These are phyloP conservation scores for Nylanderia fulva DNA, from an alignment of 1,140 invertebrate species.

Conservation along the genomic window DNA sequence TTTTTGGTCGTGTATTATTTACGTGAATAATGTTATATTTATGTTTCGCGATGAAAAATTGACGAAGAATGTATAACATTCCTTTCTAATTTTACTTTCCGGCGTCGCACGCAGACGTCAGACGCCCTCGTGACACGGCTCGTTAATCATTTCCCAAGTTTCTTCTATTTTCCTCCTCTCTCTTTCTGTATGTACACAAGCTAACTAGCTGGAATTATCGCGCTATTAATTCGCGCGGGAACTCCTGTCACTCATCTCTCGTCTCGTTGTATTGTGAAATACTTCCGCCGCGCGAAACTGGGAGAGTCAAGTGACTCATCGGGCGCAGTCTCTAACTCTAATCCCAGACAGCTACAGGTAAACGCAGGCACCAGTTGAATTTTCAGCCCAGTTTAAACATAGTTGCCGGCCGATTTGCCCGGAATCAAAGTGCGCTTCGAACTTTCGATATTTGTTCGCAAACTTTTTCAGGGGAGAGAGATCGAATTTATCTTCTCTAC, in stretches of 20 bases:
- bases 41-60: constrained; percentile 7
- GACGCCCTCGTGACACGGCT: constrained; percentile 7
- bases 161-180: constrained; percentile 42
- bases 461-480: constrained; percentile 43
- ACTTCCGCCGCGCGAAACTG: constrained; percentile 9
- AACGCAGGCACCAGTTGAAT: constrained; percentile 53
- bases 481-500: constrained; percentile 50
- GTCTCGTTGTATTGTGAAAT: constrained; percentile 35
- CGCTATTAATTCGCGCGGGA: constrained; percentile 49
- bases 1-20: not conserved
- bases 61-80: not conserved
- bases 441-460: constrained; percentile 53
- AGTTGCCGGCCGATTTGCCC: constrained; percentile 21
- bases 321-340: constrained; percentile 37
- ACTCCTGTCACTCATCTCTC: constrained; percentile 43
- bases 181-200: constrained; percentile 10
- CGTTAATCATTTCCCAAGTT: constrained; percentile 50
- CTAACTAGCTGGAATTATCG: constrained; percentile 52
- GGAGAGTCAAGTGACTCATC: constrained; percentile 12
- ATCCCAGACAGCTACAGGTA: constrained; percentile 49
- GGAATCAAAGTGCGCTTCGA: constrained; percentile 36
- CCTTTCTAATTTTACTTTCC: constrained; percentile 17
- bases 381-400: constrained; percentile 22
- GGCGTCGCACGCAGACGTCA: not conserved
- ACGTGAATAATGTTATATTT: not conserved